Base-by-base conservation (phyloP, 2,797 vertebrate species). In the Florisuga fusca region DNA sequence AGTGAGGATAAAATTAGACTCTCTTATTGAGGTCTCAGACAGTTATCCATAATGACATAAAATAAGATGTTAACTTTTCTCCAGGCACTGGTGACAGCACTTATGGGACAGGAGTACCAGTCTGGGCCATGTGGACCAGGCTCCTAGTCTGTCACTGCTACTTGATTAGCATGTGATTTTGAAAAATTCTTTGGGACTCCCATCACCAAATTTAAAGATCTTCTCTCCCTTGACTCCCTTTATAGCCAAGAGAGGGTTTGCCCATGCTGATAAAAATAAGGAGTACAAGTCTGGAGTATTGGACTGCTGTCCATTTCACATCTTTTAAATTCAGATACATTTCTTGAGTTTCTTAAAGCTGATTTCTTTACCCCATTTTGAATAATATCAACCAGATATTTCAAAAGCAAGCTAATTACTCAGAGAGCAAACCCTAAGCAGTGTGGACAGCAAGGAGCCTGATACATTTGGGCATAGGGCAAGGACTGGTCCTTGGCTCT, bases 401-500 rank as follows among this genome's bases (percentile, higher is more conserved):
- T 38, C 53, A 66, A 22, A 58, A 25, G 18, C 12, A n/a, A 27
- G 3, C 10, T 38, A 21, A 19, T 43, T 59, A 5, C 50, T 84
- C 66, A 34, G 50, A 41, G 48, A 66, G 29, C 10, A 62, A 66
- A 8, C 15, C 26, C 17, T 57, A 41, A 57, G 43, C 22, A 51
- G 12, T 0, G 0, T 8, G 29, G 12, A 62, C 9, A 76, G 25
- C 16, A 46, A 51, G 19, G 11, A 84, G 41, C 53, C 20, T 61
- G 67, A 83, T 58, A 16, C 43, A 69, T 11, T 15, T 41, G 45
- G 17, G 20, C 0, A 0, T 4, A 6, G n/a, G 15, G 8, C 3
- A 31, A 55, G 29, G 53, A 46, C 22, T 41, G 15, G 17, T 46
- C 43, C 43, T 22, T 33, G 26, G 61, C 15, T 63, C 53, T 55